phyloP scores from a whole-genome alignment of 2,888 invertebrate species.

The Chelonus formosanus region DNA sequence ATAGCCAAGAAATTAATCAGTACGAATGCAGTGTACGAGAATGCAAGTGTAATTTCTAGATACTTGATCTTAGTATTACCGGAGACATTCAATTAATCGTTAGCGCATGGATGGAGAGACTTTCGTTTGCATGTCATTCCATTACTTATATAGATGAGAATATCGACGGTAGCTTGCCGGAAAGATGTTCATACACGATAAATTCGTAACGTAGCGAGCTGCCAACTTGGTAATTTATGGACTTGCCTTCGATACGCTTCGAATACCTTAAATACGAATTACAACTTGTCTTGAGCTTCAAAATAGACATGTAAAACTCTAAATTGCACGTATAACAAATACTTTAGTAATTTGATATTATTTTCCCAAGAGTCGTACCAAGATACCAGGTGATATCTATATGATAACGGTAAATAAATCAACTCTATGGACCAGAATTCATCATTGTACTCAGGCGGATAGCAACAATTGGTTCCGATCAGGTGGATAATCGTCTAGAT shows the following conservation, averaged over 20 bases:
- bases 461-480: conserved; percentile 44
- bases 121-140: conserved; percentile 40
- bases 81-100: conserved; percentile 23
- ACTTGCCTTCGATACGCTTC: conserved; percentile 45
- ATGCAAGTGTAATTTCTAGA: too few relatives aligned
- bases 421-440: conserved; percentile 16
- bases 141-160: conserved; percentile 30
- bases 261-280: conserved; percentile 43
- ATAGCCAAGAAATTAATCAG: not conserved
- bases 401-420: conserved; percentile 39
- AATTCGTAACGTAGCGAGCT: conserved; percentile 45
- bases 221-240: conserved; percentile 45
- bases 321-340: too few relatives aligned
- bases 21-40: too few relatives aligned
- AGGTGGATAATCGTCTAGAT: conserved; percentile 51
- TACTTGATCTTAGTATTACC: conserved; percentile 4
- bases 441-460: conserved; percentile 44
- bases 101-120: conserved; percentile 1
- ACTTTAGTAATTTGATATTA: too few relatives aligned
- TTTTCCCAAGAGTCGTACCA: not conserved
- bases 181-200: conserved; percentile 45
- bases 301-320: conserved; percentile 16
- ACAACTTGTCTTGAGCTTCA: conserved; percentile 21
- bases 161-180: conserved; percentile 38
- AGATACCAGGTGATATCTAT: conserved; percentile 31